phyloP scores from a whole-genome alignment of 2,888 invertebrate genomes.

The Polymixis lichenea region DNA sequence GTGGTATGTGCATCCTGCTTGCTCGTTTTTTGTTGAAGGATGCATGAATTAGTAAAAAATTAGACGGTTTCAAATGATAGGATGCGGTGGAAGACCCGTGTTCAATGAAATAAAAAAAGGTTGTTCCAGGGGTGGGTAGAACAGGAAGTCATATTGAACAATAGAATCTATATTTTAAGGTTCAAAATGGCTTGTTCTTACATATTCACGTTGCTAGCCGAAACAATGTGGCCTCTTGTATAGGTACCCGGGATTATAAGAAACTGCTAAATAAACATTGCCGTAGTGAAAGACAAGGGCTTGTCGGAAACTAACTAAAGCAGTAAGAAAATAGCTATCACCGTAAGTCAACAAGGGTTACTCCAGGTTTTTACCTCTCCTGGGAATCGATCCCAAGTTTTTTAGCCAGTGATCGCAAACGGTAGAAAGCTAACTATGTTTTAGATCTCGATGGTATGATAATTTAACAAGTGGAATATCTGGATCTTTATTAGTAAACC shows the following conservation, averaged over 20 bases:
- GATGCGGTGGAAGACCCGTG: constrained; percentile 53
- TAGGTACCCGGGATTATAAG: constrained; percentile 5
- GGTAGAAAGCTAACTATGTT: not conserved
- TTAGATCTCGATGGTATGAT: not conserved
- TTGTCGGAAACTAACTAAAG: constrained; percentile 17
- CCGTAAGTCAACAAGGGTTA: constrained; percentile 5
- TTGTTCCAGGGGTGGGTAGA: constrained; percentile 26
- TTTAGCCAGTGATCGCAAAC: not conserved
- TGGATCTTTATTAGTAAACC: not conserved
- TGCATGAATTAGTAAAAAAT: constrained; percentile 69
- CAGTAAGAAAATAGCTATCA: constrained; percentile 6
- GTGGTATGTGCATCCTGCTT: constrained; percentile 68
- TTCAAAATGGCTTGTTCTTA: constrained; percentile 8
- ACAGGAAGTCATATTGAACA: not conserved
- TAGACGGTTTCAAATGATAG: constrained; percentile 65
- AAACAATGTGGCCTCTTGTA: not conserved
- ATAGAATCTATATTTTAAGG: not conserved
- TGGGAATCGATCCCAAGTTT: constrained; percentile 19
- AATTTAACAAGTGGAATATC: not conserved
- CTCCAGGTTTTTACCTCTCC: constrained; percentile 8
- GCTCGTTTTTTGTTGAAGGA: constrained; percentile 71
- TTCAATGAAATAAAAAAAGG: constrained; percentile 27
- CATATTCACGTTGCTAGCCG: not conserved
- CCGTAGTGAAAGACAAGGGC: constrained; percentile 5
- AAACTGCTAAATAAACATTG: constrained; percentile 36